Conservation (phyloP, 2,888 invertebrate genomes). For the Flabesymbios commensalis region DNA sequence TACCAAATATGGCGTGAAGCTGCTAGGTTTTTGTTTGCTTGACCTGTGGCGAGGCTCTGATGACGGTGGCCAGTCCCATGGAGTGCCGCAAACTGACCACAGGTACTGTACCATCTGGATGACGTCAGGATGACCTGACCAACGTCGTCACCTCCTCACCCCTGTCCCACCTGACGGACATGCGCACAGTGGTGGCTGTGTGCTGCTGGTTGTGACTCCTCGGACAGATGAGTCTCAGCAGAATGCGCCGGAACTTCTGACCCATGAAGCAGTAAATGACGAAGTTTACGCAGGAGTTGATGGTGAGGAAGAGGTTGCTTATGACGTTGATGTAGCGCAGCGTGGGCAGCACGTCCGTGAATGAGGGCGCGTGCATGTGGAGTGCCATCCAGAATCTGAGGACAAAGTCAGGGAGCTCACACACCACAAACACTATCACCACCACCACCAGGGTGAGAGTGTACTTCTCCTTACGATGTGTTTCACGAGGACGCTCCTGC, state of each 20-base stretch:
- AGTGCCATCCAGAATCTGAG: slow-evolving; percentile 29
- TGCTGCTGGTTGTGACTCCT: too few species aligned
- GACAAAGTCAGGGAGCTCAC: slow-evolving; percentile 33
- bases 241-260: slow-evolving; percentile 26
- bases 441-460: slow-evolving; percentile 33
- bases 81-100: too few species aligned
- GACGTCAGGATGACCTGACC: too few species aligned
- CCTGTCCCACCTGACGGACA: too few species aligned
- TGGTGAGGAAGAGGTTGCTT: slow-evolving; percentile 31
- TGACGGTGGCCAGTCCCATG: too few species aligned
- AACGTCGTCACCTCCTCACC: too few species aligned
- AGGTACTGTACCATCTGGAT: too few species aligned
- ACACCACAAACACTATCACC: slow-evolving; percentile 32
- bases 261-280: slow-evolving; percentile 38
- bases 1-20: too few species aligned
- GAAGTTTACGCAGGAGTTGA: slow-evolving; percentile 36
- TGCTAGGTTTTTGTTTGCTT: too few species aligned
- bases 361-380: slow-evolving; percentile 2
- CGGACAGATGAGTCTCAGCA: slow-evolving; percentile 26
- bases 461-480: slow-evolving; percentile 17
- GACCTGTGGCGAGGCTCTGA: too few species aligned
- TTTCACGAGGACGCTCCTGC: neutral
- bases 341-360: slow-evolving; percentile 10
- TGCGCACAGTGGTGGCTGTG: too few species aligned
- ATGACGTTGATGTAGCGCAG: slow-evolving; percentile 29